Conservation (phyloP, 37 sponge, comb jelly and placozoan genomes). For the Spongilla lacustris region DNA sequence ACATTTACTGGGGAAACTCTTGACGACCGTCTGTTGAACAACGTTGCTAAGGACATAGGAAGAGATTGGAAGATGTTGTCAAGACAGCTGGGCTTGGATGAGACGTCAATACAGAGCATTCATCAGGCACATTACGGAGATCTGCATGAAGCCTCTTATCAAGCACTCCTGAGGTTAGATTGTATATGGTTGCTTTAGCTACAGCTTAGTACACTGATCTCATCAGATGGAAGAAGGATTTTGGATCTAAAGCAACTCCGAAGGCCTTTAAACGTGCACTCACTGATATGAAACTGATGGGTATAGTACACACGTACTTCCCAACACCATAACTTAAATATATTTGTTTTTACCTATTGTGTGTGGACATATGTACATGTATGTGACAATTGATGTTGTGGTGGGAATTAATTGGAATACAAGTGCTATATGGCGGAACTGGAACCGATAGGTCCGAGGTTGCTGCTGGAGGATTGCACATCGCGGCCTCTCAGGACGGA, state of each 20-base stretch:
- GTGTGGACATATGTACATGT: neutral
- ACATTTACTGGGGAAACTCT: neutral
- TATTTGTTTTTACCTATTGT: neutral
- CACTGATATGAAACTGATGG: slow-evolving; percentile 51
- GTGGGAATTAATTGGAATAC: neutral
- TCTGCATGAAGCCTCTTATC: slow-evolving; percentile 66
- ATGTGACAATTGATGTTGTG: neutral
- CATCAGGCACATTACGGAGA: slow-evolving; percentile 25
- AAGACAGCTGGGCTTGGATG: slow-evolving; percentile 54
- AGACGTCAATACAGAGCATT: slow-evolving; percentile 57
- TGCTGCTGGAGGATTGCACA: neutral
- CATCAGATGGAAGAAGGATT: slow-evolving; percentile 53
- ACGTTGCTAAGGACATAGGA: neutral
- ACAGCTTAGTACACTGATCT: neutral
- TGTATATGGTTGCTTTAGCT: neutral
- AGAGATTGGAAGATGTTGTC: slow-evolving; percentile 77
- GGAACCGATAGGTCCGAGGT: neutral
- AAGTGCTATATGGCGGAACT: neutral
- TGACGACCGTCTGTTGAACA: neutral
- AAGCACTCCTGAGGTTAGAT: slow-evolving; percentile 49
- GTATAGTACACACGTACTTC: slow-evolving; percentile 72
- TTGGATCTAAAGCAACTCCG: slow-evolving; percentile 49
- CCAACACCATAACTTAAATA: neutral
- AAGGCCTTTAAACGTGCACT: slow-evolving; percentile 52
- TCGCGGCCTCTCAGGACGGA: slow-evolving; percentile 1